phyloP scores from a whole-genome alignment of 2,888 invertebrate species.

The Liopterus haemorrhoidalis region DNA sequence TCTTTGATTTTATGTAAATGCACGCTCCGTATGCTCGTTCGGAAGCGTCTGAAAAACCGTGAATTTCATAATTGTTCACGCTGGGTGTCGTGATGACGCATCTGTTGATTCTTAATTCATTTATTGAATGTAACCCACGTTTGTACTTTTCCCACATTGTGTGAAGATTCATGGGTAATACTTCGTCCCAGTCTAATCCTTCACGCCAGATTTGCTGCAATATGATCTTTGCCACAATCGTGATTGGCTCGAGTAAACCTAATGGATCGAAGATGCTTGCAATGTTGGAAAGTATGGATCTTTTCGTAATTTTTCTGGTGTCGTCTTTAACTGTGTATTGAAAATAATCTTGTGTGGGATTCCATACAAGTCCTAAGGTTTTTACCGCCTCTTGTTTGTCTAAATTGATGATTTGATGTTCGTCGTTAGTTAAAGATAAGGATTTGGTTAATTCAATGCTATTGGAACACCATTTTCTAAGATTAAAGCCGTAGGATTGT shows the following conservation, averaged over 20 bases:
- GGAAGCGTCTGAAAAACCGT: constrained; percentile 5
- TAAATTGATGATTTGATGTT: constrained; percentile 2
- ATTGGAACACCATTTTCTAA: constrained; percentile 33
- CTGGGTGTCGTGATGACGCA: neutral
- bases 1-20: neutral
- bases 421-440: neutral
- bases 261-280: constrained; percentile 29
- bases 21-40: constrained; percentile 9
- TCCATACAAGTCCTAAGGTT: constrained; percentile 12
- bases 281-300: constrained; percentile 17
- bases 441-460: neutral
- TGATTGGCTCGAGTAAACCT: constrained; percentile 26
- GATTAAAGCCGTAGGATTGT: constrained; percentile 21
- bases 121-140: neutral
- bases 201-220: constrained; percentile 29
- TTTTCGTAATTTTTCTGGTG: constrained; percentile 6
- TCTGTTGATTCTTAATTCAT: constrained; percentile 1
- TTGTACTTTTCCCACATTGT: constrained; percentile 5
- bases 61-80: neutral
- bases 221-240: constrained; percentile 27
- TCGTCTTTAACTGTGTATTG: constrained; percentile 9
- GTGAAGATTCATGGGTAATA: constrained; percentile 19
- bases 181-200: constrained; percentile 30
- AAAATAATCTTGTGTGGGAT: constrained; percentile 9
- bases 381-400: constrained; percentile 11